Base-by-base conservation (phyloP, 2,888 invertebrate genomes). In the Chelonus formosanus region DNA sequence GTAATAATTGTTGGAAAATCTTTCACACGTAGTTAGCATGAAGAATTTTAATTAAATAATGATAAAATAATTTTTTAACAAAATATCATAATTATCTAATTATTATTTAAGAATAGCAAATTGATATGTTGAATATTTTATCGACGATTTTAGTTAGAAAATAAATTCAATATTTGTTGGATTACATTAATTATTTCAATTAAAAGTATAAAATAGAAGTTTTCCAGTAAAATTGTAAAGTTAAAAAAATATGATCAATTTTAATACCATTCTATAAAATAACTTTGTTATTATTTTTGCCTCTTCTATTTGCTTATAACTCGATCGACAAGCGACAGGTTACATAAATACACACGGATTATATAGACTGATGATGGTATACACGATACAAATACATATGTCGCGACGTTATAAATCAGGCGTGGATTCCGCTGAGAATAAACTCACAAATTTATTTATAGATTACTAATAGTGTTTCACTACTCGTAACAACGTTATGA, bases 331-430 rank as follows among this genome's bases (percentile, higher is more conserved):
- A 52, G 32, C 52, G 52, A 52, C 52, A 52, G 52, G 48, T 48
- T 59, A 59, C 35, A 58, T 58, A 58, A 58, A 58, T 58, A 58
- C 47, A 47, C 32, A 34, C 32, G 45, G 32, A 45, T 58, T 47
- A 47, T 20, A 20, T 48, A 59, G 47, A 59, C 35, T 59, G 48
- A 50, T 59, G 48, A 50, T 36, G 36, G 34, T 34, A 8, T 59
- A 50, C 47, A 59, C 36, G 48, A 35, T 35, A 20, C n/a, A 48
- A 20, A 48, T 20, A 48, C 6, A 50, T 36, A 45, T 47, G 31
- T 20, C 56, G 4, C 48, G 47, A 56, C 45, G 45, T n/a, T 57
- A 44, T 47, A n/a, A 58, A 47, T 35, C 20, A 48, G 35, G 5
- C 40, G 45, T 58, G 32, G 10, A 10, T 52, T 52, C 34, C 34